Base-by-base conservation (phyloP, 2,888 invertebrate genomes). In the Fabriciana adippe region DNA sequence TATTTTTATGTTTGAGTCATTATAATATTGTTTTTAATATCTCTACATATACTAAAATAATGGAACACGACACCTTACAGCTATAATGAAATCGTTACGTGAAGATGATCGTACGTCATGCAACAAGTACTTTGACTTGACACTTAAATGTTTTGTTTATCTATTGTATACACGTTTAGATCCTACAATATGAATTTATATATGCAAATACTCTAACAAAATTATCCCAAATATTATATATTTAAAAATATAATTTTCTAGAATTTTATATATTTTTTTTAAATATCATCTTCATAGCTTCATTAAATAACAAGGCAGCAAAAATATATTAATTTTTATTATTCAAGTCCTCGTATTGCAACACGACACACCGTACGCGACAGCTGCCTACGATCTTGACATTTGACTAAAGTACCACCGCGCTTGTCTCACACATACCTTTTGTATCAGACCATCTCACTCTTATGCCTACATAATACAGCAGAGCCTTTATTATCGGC, bases 301-400 rank as follows among this genome's bases (percentile, higher is more conserved):
- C 47, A 26, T 63, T 59, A 69, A 57, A 50, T 31, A 63, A 45
- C 64, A 60, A 66, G 41, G 14, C n/a, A 50, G 51, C 54, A 56
- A 48, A 14, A 45, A 67, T 21, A 50, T 16, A 3, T 48, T 48
- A 41, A 55, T 50, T 35, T 50, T 50, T 35, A 62, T 8, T 60
- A 60, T 61, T 60, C 75, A 69, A 69, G 73, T 77, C 76, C 75
- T 75, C 72, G 69, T 64, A 72, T 78, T 78, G 73, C 79, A 70
- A 76, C 75, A 77, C 59, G 65, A 66, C 66, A 59, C 26, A 8
- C 57, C 26, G 31, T 71, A 75, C 75, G 73, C 76, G 75, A 66
- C 70, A 69, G 59, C 64, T 73, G 75, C 74, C 77, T 76, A 75
- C 77, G 81, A 72, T 81, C 81, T 81, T 81, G 81, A 81, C 81